phyloP scores from a whole-genome alignment of 2,888 invertebrate species.

The Trissolcus japonicus region DNA sequence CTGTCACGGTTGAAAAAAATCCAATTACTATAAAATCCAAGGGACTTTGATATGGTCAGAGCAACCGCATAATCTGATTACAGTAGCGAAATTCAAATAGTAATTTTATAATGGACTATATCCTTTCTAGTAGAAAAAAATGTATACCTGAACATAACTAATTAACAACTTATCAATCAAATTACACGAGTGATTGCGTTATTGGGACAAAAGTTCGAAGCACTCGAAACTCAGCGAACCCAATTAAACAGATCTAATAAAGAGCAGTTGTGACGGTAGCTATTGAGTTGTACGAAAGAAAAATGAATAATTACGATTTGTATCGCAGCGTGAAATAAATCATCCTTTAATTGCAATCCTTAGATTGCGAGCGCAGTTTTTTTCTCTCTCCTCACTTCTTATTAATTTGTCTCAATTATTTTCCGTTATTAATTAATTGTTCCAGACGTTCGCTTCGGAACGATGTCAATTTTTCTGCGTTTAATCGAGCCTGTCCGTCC shows the following conservation, averaged over 20 bases:
- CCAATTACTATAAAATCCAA: conserved; percentile 2
- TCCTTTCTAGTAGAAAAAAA: background rate
- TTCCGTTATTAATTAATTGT: too few species aligned
- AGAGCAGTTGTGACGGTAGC: background rate
- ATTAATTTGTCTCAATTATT: too few species aligned
- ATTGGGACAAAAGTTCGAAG: background rate
- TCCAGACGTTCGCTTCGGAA: background rate
- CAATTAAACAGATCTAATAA: conserved; percentile 1
- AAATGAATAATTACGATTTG: conserved; percentile 1
- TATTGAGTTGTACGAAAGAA: background rate
- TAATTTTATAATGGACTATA: background rate
- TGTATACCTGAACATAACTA: background rate
- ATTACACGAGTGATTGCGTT: conserved; percentile 1
- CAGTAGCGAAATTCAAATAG: background rate
- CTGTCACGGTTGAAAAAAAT: background rate
- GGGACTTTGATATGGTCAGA: conserved; percentile 10
- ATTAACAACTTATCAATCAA: conserved; percentile 4
- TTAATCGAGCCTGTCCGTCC: conserved; percentile 8
- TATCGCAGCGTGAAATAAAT: background rate
- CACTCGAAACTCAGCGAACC: background rate
- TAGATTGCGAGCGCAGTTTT: too few species aligned
- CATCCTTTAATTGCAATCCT: background rate
- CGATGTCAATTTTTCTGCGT: conserved; percentile 8
- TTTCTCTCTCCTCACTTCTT: too few species aligned
- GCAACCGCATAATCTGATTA: conserved; percentile 8